A percentile compares a stretch with the other conserved stretches of the same genome.
These are phyloP conservation scores for Menidia beryllina DNA, from an alignment of 2,113 vertebrate species.

Conservation along the genomic window DNA sequence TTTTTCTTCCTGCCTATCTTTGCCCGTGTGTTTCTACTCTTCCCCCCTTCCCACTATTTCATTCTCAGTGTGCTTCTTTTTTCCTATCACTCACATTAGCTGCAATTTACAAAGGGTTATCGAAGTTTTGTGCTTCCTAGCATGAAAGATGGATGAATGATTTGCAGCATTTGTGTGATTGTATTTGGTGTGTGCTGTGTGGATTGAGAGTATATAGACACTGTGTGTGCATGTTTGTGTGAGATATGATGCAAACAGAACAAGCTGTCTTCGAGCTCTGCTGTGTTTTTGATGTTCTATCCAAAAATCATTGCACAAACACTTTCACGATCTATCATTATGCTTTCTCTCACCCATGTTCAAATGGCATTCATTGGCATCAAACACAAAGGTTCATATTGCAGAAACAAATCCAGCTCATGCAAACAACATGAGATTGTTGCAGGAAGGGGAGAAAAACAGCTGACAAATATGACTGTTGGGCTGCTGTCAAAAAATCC, in stretches of 20 bases:
- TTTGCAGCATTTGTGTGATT: slow-evolving; percentile 60
- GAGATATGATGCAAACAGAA: slow-evolving; percentile 76
- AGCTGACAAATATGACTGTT: slow-evolving; percentile 58
- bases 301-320: slow-evolving; percentile 69
- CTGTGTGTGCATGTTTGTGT: slow-evolving; percentile 51
- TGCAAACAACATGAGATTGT: slow-evolving; percentile 74
- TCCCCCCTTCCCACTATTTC: slow-evolving; percentile 34
- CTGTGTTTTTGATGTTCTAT: slow-evolving; percentile 75
- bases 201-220: slow-evolving; percentile 43
- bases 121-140: slow-evolving; percentile 57
- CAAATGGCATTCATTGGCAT: slow-evolving; percentile 74
- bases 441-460: slow-evolving; percentile 22
- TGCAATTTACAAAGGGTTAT: slow-evolving; percentile 61
- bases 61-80: slow-evolving; percentile 42
- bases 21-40: not conserved
- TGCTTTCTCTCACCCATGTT: slow-evolving; percentile 49
- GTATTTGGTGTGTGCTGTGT: slow-evolving; percentile 30
- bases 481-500: slow-evolving; percentile 62
- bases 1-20: slow-evolving; percentile 17
- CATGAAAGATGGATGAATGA: slow-evolving; percentile 71
- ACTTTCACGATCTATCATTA: slow-evolving; percentile 48
- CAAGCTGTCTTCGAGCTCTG: slow-evolving; percentile 69
- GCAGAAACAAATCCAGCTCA: slow-evolving; percentile 71
- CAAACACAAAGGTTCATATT: slow-evolving; percentile 67
- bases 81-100: slow-evolving; percentile 49